These are phyloP conservation scores for Cataglyphis cursor DNA, from an alignment of 2,888 invertebrate species.

Conservation along the genomic window DNA sequence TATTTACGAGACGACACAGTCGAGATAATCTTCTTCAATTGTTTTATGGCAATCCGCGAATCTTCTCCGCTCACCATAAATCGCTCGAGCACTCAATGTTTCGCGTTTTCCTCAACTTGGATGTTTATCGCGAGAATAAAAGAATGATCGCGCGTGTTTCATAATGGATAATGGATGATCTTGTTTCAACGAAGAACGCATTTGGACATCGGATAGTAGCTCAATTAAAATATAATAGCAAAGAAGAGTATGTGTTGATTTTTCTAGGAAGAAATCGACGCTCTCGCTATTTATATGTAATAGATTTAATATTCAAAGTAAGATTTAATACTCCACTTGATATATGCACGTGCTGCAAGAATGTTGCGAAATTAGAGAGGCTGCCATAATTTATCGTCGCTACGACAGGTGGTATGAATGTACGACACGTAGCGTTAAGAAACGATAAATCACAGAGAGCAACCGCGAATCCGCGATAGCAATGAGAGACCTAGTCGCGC, in stretches of 20 bases:
- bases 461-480: constrained; percentile 22
- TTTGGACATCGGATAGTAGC: constrained; percentile 52
- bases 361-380: constrained; percentile 24
- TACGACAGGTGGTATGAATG: not conserved
- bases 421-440: constrained; percentile 25
- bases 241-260: constrained; percentile 21
- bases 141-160: not conserved
- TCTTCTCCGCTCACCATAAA: constrained; percentile 20
- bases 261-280: constrained; percentile 12
- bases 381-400: not conserved
- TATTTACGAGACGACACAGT: constrained; percentile 73
- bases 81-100: constrained; percentile 17
- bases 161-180: constrained; percentile 33
- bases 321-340: not conserved
- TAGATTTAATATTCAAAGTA: constrained; percentile 16
- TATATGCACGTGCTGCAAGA: not conserved
- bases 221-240: constrained; percentile 64
- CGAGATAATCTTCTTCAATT: constrained; percentile 69
- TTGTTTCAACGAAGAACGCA: not conserved
- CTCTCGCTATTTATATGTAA: not conserved
- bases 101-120: constrained; percentile 46
- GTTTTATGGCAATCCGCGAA: constrained; percentile 69
- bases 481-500: constrained; percentile 17
- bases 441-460: constrained; percentile 19
- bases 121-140: constrained; percentile 37